Base-by-base conservation (phyloP, 2,888 invertebrate species). In the Diachrysia chrysitis region DNA sequence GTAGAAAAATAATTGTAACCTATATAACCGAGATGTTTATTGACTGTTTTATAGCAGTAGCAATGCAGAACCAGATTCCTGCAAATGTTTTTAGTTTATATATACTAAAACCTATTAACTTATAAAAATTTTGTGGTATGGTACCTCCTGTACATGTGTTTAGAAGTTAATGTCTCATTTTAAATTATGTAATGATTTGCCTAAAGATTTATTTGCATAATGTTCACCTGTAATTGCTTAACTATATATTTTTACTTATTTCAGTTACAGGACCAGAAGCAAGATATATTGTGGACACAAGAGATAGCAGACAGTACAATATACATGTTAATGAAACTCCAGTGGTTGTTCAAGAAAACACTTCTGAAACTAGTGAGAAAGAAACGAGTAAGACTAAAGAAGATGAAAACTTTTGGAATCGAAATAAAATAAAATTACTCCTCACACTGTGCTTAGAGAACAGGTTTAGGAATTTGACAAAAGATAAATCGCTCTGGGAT, bases 331-430 rank as follows among this genome's bases (percentile, higher is more conserved):
- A 90, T 58, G 90, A 90, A 61, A 67, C 83, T 2, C 85, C 87
- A 6, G 61, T 79, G 10, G 56, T 82, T 10, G 64, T 83, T 2
- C 85, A 83, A 48, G 87, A 87, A 63, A 79, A 79, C 17, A 60
- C 77, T 4, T 54, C 76, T 6, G 85, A 87, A 42, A 79, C 66
- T 58, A 79, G 69, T 65, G 81, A 82, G 10, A 87, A 85, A 51
- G 87, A 88, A 55, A 46, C 66, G 12, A 58, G 67, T 4, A 85
- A 84, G 59, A 58, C 75, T 29, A 87, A 87, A 64, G 88, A 89
- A n/a, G 88, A 90, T 58, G 89, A 88, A 32, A 87, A 77, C 59
- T 93, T 93, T 70, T 95, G 95, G 95, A 92, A 93, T 54, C 84
- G 90, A 71, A 89, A 87, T 67, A 94, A 92, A 89, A 88, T 93